phyloP scores from a whole-genome alignment of 2,113 vertebrate genomes.

The Hippocampus zosterae region DNA sequence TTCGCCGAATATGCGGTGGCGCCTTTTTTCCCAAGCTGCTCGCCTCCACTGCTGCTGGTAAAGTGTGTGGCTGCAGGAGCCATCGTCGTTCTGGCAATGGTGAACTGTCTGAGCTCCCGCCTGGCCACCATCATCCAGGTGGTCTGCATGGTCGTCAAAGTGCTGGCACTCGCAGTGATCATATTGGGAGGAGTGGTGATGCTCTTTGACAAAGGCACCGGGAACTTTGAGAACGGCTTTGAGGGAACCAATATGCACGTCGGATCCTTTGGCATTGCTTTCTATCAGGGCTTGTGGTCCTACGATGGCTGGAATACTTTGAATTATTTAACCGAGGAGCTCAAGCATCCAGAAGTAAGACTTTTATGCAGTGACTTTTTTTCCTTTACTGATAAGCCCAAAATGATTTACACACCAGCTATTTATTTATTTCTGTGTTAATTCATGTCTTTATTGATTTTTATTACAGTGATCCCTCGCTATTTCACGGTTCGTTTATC shows the following conservation, averaged over 20 bases:
- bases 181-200: constrained; percentile 67
- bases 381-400: not conserved
- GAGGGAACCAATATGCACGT: constrained; percentile 62
- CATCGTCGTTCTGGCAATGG: constrained; percentile 68
- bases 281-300: constrained; percentile 83
- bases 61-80: constrained; percentile 69
- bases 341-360: constrained; percentile 78
- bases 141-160: constrained; percentile 67
- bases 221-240: constrained; percentile 71
- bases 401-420: not conserved
- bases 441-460: not conserved
- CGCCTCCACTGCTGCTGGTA: constrained; percentile 53
- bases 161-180: constrained; percentile 71
- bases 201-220: constrained; percentile 64
- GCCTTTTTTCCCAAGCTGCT: constrained; percentile 73
- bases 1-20: constrained; percentile 75
- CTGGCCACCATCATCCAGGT: constrained; percentile 71
- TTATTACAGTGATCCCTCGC: not conserved
- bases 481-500: too few relatives aligned
- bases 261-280: constrained; percentile 69
- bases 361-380: not conserved
- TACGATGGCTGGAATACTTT: constrained; percentile 83
- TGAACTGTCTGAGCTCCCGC: constrained; percentile 77
- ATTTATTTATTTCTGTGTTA: not conserved
- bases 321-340: constrained; percentile 78